Evolutionary conservation across 2,888 invertebrate genomes (phyloP), one percentile per base, ranked within the genome.

Genomic region (Orgyia antiqua): DNA sequence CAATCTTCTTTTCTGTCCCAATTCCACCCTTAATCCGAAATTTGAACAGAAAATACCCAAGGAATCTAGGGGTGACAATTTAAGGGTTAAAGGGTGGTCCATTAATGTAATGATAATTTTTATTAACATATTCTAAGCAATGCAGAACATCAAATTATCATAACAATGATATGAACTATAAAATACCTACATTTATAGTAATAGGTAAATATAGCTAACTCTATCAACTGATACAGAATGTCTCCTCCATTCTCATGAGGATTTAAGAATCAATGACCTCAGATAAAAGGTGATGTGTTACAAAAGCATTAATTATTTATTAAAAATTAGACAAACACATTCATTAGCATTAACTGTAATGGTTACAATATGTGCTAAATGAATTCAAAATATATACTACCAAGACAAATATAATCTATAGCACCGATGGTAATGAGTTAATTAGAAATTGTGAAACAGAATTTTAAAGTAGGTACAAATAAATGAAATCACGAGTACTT

Each of bases 401-500:
- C 48, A 49, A 52, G 55, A 54, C 53, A 58, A 50, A 58, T 52
- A 61, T 62, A 64, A 67, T 64, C 59, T 61, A 68, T 63, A 66
- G 58, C 58, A 54, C 54, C 64, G 71, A 76, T 76, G 75, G 65
- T 76, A 79, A 75, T 79, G 74, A 75, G 71, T 67, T 79, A 72
- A 82, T 82, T 84, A 84, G 84, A 84, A 82, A 84, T 78, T 82
- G 79, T 80, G 76, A 82, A 82, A 80, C 76, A 76, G 79, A 79
- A 78, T 80, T 82, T 74, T 80, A 74, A 79, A 83, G 74, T 76
- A 76, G 75, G 78, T 75, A 78, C 77, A 82, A 82, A 83, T 82
- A 83, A 79, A 86, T 82, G 83, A 84, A 86, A 83, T 83, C 82
- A 84, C 75, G 83, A 83, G 82, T 86, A 83, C 80, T 82, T 84